phyloP scores from a whole-genome alignment of 2,113 vertebrate species.

The Melozone crissalis region DNA sequence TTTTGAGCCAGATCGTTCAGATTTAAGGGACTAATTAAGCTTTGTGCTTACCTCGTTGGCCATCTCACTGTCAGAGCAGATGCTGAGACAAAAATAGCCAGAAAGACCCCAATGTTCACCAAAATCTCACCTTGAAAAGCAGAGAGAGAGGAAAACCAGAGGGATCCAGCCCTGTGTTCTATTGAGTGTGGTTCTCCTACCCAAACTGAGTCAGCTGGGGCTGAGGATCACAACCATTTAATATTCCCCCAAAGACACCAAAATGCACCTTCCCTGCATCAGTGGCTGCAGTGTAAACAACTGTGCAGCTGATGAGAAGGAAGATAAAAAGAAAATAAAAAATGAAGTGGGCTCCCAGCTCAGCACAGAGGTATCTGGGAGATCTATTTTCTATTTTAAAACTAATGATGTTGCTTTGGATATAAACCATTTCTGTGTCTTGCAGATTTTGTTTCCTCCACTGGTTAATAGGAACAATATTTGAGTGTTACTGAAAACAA shows the following conservation, averaged over 20 bases:
- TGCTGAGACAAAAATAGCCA: neutral
- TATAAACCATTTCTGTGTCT: neutral
- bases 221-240: neutral
- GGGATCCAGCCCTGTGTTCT: neutral
- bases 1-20: neutral
- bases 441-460: neutral
- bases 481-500: constrained; percentile 8
- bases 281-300: neutral
- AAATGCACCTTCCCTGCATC: neutral
- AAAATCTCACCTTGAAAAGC: neutral
- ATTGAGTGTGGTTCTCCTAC: neutral
- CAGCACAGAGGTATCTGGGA: neutral
- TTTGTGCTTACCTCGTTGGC: fast-evolving
- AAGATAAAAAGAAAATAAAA: neutral
- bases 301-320: neutral
- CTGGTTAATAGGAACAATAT: constrained; percentile 26
- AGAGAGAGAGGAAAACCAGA: neutral
- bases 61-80: neutral
- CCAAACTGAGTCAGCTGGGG: neutral
- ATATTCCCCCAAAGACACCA: neutral
- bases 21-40: neutral
- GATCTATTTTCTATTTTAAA: neutral
- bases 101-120: neutral
- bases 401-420: neutral
- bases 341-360: neutral